These are phyloP conservation scores for Symphodus melops DNA, from an alignment of 2,113 vertebrate genomes.

Conservation along the genomic window DNA sequence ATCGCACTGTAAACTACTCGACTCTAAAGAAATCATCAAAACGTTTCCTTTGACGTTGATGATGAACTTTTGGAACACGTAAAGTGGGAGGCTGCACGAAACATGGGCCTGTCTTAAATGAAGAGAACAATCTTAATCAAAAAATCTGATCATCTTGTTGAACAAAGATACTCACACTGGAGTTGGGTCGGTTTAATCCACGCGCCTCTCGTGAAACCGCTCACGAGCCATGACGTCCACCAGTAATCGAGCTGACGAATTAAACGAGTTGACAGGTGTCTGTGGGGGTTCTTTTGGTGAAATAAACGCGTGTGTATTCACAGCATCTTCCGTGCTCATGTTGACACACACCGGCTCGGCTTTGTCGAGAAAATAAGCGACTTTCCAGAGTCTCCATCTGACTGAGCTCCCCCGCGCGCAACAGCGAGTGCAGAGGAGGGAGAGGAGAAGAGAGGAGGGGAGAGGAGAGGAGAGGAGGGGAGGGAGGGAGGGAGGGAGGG, in stretches of 20 bases:
- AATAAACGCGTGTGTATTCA: background rate
- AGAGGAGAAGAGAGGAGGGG: conserved; percentile 23
- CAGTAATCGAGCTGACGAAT: background rate
- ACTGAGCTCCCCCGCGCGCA: conserved; percentile 34
- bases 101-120: too few relatives aligned
- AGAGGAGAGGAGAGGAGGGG: background rate
- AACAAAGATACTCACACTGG: conserved; percentile 50
- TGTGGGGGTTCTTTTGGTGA: background rate
- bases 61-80: background rate
- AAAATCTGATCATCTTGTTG: background rate
- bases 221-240: conserved; percentile 12
- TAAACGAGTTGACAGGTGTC: conserved; percentile 8
- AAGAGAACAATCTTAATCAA: too few relatives aligned
- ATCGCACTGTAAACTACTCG: too few relatives aligned
- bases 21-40: background rate
- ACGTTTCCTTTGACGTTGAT: too few relatives aligned
- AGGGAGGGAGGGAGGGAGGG: conserved; percentile 15
- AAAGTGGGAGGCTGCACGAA: background rate
- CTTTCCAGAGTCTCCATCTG: conserved; percentile 50
- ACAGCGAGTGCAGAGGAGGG: background rate
- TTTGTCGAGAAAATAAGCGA: conserved; percentile 10
- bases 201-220: conserved; percentile 3
- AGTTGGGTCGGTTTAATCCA: conserved; percentile 26
- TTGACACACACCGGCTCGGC: background rate
- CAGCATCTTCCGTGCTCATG: background rate